These are phyloP conservation scores for Meda fulgida DNA, from an alignment of 2,797 vertebrate species.

Conservation along the genomic window DNA sequence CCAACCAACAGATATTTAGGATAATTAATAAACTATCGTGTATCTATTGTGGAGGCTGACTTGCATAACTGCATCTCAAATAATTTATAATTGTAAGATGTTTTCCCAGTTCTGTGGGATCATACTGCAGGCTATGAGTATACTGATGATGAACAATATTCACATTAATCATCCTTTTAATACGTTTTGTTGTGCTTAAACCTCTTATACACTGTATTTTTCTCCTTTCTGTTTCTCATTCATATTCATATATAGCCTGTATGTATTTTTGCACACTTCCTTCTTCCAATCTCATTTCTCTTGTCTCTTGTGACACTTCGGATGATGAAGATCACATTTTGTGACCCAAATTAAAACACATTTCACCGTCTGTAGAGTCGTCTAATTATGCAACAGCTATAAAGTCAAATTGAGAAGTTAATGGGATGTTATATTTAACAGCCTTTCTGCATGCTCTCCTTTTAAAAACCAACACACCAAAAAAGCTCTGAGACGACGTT, in stretches of 20 bases:
- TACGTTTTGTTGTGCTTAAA: neutral
- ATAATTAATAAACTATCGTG: neutral
- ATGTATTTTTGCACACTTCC: neutral
- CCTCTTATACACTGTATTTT: neutral
- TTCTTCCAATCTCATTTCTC: conserved; percentile 4
- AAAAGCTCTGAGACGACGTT: conserved; percentile 35
- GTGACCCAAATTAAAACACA: conserved; percentile 71
- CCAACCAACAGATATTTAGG: neutral
- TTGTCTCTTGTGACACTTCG: conserved; percentile 54
- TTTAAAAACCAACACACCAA: conserved; percentile 52
- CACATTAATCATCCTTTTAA: neutral
- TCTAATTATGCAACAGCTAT: conserved; percentile 72
- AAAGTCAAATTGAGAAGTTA: conserved; percentile 71
- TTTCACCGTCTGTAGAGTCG: conserved; percentile 69
- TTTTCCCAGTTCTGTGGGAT: neutral
- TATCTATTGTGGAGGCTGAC: neutral
- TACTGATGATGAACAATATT: neutral
- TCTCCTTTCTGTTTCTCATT: neutral
- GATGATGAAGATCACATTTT: conserved; percentile 62
- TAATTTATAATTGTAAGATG: neutral
- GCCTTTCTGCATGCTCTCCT: conserved; percentile 52
- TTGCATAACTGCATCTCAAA: neutral
- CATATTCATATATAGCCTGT: neutral
- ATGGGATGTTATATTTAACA: conserved; percentile 74
- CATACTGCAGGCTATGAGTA: neutral